Evolutionary conservation across 2,888 invertebrate species (phyloP), one percentile per base, ranked within the genome.

Genomic region (Rhorus exstirpatorius): DNA sequence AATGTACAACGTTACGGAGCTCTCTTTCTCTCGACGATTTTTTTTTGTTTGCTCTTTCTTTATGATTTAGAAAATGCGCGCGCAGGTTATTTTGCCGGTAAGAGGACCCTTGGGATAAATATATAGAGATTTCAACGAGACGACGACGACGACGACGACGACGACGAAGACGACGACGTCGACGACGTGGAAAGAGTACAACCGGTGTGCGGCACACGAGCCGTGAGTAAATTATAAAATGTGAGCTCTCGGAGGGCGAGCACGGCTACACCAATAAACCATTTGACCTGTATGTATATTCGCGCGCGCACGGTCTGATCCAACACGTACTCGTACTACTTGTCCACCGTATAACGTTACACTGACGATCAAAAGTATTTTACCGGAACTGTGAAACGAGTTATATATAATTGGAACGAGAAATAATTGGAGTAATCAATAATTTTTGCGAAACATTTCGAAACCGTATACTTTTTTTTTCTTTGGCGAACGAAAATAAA

Each of bases 111-210:
- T 14, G 78, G 78, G 70, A 78, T 55, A 61, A 78, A 55, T 78
- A 71, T 61, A 78, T 41, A 71, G 58, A 65, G 72, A 79, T 79
- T 79, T 79, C 79, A 35, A 72, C 58, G 65, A 51, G 61, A 61
- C 49, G 31, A 61, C 26, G 38, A 4, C n/a, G 14, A 44, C n/a
- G 14, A 44, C 1, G n/a, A n/a, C n/a, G n/a, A n/a, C n/a, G n/a
- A n/a, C n/a, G n/a, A n/a, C n/a, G n/a, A n/a, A n/a, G n/a, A 44
- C n/a, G n/a, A n/a, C n/a, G n/a, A n/a, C n/a, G n/a, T n/a, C n/a
- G n/a, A n/a, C n/a, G n/a, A n/a, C n/a, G n/a, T n/a, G 60, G 24
- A 12, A 35, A 31, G 24, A 63, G 17, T 19, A 44, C 21, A 35
- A 19, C 12, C 26, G 26, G 4, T 21, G 19, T 35, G n/a, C 60